Evolutionary conservation across 1,140 invertebrate species (phyloP), one percentile per base, ranked within the genome.

Genomic region (Lutraria rhynchaena): DNA sequence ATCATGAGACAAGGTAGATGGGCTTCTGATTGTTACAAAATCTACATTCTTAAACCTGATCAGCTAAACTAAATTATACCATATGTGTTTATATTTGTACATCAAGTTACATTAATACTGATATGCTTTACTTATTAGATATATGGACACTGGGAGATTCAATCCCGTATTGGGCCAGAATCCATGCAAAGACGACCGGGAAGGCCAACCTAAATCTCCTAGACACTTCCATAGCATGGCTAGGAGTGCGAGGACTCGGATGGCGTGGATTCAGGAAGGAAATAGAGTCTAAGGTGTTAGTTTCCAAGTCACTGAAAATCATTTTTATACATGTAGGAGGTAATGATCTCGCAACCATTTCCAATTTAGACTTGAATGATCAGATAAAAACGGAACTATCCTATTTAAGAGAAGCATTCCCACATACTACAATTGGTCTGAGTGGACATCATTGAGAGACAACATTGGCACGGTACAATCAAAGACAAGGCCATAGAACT

Each of bases 81-180:
- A 4, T 27, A 27, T 27, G 7, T 11, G 4, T 5, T 24, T 58
- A 27, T 27, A 11, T 29, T 27, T 27, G 13, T 3, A 4, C 11
- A 58, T 4, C 1, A 27, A 11, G 5, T 2, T 11, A 29, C 15
- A 29, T n/a, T 29, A 58, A 27, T 5, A 27, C 7, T 27, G 9
- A 58, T 4, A 29, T 29, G 35, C 35, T 35, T 15, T 33, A 15
- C 35, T 37, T n/a, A 41, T 51, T 31, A 73, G 70, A 73, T 41
- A 46, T 73, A 22, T 73, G 70, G 70, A 27, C 57, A 15, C 0
- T 73, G 13, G 70, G 70, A 1, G 70, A 73, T 57, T 73, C 70
- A 3, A 37, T 73, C 17, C 70, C 70, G 11, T 57, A 73, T 35
- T 73, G 53, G 70, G 70, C 70, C 3, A 51, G 70, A 22, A 31